A percentile compares a stretch with the other conserved stretches of the same genome.
Evolutionary conservation across 2,113 vertebrate genomes (phyloP).

Genomic region (Misgurnus mizolepis): DNA sequence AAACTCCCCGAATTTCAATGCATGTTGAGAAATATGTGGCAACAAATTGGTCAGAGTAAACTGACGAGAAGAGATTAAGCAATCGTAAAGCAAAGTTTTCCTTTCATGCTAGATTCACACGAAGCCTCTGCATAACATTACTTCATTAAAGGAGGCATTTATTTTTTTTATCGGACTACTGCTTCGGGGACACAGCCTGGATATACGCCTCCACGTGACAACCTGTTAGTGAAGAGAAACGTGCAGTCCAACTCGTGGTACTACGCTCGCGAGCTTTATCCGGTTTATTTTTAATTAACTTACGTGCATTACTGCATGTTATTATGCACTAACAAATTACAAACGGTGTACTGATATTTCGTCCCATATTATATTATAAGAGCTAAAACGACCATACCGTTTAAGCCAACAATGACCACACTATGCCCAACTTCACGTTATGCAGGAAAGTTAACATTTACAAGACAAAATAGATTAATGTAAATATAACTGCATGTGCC

Average conservation of each 20-base stretch:
- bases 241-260: background rate
- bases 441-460: background rate
- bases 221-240: background rate
- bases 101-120: background rate
- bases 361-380: too few species aligned
- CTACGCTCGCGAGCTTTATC: background rate
- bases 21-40: slow-evolving; percentile 17
- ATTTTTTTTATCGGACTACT: background rate
- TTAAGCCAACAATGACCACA: too few species aligned
- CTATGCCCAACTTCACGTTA: too few species aligned
- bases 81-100: background rate
- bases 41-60: background rate
- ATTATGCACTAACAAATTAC: too few species aligned
- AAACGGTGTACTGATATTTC: too few species aligned
- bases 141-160: background rate
- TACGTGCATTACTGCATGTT: too few species aligned
- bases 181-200: slow-evolving; percentile 7
- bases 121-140: background rate
- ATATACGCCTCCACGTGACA: slow-evolving; percentile 43
- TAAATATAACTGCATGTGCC: too few species aligned
- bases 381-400: too few species aligned
- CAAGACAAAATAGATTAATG: background rate
- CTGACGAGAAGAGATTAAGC: background rate
- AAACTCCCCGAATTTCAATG: background rate
- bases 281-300: background rate